Evolutionary conservation across 2,797 vertebrate genomes (phyloP).

Genomic region (Vespertilio murinus): DNA sequence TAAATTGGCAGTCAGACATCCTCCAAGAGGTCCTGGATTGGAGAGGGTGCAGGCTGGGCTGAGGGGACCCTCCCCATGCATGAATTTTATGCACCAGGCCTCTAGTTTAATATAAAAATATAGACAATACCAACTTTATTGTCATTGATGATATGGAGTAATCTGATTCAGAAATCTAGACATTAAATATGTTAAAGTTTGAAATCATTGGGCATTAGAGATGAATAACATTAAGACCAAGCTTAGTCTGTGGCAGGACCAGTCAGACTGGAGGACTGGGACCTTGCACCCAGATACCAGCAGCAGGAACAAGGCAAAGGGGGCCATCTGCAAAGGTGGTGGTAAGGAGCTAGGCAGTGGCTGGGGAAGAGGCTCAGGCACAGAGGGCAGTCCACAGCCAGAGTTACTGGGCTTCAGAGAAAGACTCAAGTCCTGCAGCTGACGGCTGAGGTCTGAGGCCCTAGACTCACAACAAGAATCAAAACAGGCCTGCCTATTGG

Average conservation of each 20-base stretch:
- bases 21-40: too few relatives aligned
- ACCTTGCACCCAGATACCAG: fast-evolving
- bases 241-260: too few relatives aligned
- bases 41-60: too few relatives aligned
- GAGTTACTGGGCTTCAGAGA: neutral
- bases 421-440: fast-evolving
- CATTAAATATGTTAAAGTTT: neutral
- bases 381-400: fast-evolving
- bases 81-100: too few relatives aligned
- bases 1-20: too few relatives aligned
- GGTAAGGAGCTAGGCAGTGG: fast-evolving
- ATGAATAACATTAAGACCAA: neutral
- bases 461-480: neutral
- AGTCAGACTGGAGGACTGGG: neutral
- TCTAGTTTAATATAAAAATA: neutral
- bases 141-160: neutral
- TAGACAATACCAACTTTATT: neutral
- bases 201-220: neutral
- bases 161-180: neutral
- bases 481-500: neutral
- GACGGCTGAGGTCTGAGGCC: fast-evolving
- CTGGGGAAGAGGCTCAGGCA: too few relatives aligned
- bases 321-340: fast-evolving
- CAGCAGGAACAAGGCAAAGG: fast-evolving
- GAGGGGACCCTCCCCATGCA: too few relatives aligned